Evolutionary conservation across 2,797 vertebrate genomes (phyloP).

Genomic region (Danio albolineatus): DNA sequence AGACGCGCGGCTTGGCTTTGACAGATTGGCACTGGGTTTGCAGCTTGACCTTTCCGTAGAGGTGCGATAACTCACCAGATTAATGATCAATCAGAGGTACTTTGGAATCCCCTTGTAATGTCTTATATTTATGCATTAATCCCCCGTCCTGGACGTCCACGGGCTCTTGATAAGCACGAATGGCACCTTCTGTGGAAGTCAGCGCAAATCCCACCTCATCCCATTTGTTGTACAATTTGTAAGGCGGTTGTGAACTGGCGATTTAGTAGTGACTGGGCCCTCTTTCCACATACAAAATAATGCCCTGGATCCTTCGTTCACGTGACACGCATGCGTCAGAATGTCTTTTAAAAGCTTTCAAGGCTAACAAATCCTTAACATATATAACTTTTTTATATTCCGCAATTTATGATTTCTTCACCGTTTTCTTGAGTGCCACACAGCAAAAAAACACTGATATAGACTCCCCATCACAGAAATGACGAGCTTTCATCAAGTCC

Average conservation of each 20-base stretch:
- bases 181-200: slow-evolving; percentile 51
- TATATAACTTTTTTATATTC: slow-evolving; percentile 21
- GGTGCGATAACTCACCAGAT: slow-evolving; percentile 83
- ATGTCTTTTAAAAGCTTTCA: slow-evolving; percentile 57
- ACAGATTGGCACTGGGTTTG: slow-evolving; percentile 80
- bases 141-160: slow-evolving; percentile 42
- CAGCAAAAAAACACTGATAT: slow-evolving; percentile 35
- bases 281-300: slow-evolving; percentile 59
- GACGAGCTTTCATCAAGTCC: slow-evolving; percentile 66
- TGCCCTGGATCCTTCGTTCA: slow-evolving; percentile 61
- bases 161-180: slow-evolving; percentile 39
- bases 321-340: slow-evolving; percentile 68
- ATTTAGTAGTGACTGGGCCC: slow-evolving; percentile 54
- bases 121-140: slow-evolving; percentile 64
- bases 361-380: slow-evolving; percentile 46
- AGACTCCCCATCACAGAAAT: slow-evolving; percentile 46
- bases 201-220: slow-evolving; percentile 51
- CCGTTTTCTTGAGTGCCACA: slow-evolving; percentile 33
- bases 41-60: slow-evolving; percentile 81
- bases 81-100: slow-evolving; percentile 84
- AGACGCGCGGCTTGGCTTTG: slow-evolving; percentile 66
- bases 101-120: slow-evolving; percentile 72
- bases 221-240: slow-evolving; percentile 62
- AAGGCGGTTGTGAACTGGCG: slow-evolving; percentile 53
- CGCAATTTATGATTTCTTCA: slow-evolving; percentile 38